phyloP scores from a whole-genome alignment of 2,888 invertebrate species.

The Rotaria magnacalcarata region DNA sequence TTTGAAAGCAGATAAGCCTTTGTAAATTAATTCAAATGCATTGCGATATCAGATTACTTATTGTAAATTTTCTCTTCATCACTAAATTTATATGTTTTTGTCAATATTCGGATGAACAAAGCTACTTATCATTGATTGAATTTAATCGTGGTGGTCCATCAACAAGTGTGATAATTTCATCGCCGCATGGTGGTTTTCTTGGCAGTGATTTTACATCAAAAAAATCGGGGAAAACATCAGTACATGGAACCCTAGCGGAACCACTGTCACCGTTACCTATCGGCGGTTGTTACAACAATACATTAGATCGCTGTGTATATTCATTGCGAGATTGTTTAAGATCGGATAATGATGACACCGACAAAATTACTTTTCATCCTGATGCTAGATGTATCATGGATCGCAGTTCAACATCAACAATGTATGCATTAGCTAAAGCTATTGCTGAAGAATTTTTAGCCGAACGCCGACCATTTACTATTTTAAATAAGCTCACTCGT shows the following conservation, averaged over 20 bases:
- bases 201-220: background rate
- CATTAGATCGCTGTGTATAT: constrained; percentile 32
- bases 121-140: constrained; percentile 15
- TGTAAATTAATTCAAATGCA: background rate
- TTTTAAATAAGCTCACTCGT: constrained; percentile 25
- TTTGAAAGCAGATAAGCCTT: background rate
- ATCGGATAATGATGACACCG: background rate
- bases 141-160: constrained; percentile 12
- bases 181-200: constrained; percentile 21
- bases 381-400: constrained; percentile 10
- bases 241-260: background rate
- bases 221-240: background rate
- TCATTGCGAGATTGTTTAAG: constrained; percentile 4
- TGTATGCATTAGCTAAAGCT: background rate
- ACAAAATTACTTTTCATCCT: background rate
- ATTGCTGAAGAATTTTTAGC: background rate
- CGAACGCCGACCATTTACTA: background rate
- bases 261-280: background rate
- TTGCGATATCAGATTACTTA: background rate
- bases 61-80: background rate
- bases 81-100: background rate
- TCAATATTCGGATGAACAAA: constrained; percentile 1
- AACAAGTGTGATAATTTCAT: constrained; percentile 1
- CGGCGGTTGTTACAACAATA: constrained; percentile 17
- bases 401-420: constrained; percentile 7